Percentiles rank a stretch among this genome's conserved stretches.
phyloP scores from a whole-genome alignment of 2,888 invertebrate species.

The Eudasyphora cyanicolor region DNA sequence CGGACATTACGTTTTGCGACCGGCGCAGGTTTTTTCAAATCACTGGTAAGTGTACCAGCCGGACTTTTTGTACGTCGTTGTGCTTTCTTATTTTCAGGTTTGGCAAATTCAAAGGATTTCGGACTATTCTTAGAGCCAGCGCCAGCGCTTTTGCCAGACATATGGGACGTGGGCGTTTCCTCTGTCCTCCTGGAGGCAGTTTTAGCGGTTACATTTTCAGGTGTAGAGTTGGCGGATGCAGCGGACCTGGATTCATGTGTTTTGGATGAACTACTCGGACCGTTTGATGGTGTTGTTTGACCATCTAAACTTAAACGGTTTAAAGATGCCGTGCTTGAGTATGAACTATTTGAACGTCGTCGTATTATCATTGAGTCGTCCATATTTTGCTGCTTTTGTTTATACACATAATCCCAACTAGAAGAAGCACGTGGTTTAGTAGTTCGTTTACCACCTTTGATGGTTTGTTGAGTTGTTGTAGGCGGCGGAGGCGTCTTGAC shows the following conservation, averaged over 20 bases:
- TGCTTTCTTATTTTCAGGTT: slow-evolving; percentile 73
- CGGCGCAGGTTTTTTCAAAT: slow-evolving; percentile 70
- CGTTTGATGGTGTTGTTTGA: slow-evolving; percentile 46
- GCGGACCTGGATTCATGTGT: slow-evolving; percentile 47
- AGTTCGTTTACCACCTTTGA: slow-evolving; percentile 67
- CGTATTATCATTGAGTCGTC: slow-evolving; percentile 91
- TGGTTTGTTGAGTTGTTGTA: slow-evolving; percentile 33
- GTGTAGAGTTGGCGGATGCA: slow-evolving; percentile 24
- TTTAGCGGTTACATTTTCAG: slow-evolving; percentile 20
- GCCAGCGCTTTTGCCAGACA: slow-evolving; percentile 47
- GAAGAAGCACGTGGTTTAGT: slow-evolving; percentile 71
- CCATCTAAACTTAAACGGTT: slow-evolving; percentile 82
- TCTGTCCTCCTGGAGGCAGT: neutral
- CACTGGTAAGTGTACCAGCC: slow-evolving; percentile 74
- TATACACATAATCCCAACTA: slow-evolving; percentile 84
- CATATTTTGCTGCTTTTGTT: slow-evolving; percentile 82
- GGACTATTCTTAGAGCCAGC: slow-evolving; percentile 49
- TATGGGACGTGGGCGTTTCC: neutral
- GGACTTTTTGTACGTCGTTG: slow-evolving; percentile 68
- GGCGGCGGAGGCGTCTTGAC: slow-evolving; percentile 50
- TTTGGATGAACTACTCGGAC: slow-evolving; percentile 39
- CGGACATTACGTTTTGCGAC: slow-evolving; percentile 45
- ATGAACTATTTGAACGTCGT: slow-evolving; percentile 91
- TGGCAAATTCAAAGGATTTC: slow-evolving; percentile 77
- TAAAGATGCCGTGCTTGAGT: slow-evolving; percentile 87